Conservation (phyloP, 2,888 invertebrate species). For the Drosophila macrothrix region DNA sequence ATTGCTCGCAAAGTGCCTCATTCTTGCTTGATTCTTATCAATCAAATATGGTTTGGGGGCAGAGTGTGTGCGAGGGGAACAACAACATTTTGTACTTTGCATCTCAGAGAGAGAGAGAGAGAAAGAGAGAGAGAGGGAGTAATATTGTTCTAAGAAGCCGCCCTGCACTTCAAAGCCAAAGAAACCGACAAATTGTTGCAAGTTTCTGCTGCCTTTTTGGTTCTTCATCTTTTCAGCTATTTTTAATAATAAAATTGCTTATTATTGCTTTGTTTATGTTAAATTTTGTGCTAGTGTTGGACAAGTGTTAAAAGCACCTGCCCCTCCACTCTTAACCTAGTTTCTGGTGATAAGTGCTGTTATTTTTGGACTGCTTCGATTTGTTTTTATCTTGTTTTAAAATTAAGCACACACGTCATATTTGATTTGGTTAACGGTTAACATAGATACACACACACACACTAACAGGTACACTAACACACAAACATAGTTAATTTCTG, state of each 20-base stretch:
- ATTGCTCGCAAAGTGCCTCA: constrained; percentile 56
- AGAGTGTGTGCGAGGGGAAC: not conserved
- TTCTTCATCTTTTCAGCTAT: constrained; percentile 6
- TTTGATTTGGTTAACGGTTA: constrained; percentile 26
- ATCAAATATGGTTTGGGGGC: constrained; percentile 29
- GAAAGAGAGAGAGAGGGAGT: not conserved
- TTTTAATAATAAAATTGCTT: constrained; percentile 58
- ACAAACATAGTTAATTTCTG: constrained; percentile 35
- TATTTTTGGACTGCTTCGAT: constrained; percentile 45
- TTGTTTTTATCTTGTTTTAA: constrained; percentile 69
- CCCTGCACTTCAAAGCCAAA: constrained; percentile 54
- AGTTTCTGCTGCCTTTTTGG: not conserved
- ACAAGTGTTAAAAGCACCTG: not conserved
- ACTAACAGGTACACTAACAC: constrained; percentile 2
- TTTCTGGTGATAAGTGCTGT: constrained; percentile 45
- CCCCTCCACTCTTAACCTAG: not conserved
- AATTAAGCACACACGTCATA: constrained; percentile 58
- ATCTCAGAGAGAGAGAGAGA: constrained; percentile 72
- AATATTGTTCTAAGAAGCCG: constrained; percentile 51
- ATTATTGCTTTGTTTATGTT: constrained; percentile 51
- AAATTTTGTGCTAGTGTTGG: constrained; percentile 3
- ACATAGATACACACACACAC: not conserved
- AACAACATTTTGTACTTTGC: constrained; percentile 82
- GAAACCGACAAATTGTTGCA: constrained; percentile 51
- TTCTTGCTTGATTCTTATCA: constrained; percentile 64